Evolutionary conservation across 2,888 invertebrate genomes (phyloP), one percentile per base, ranked within the genome.

Genomic region (Hetaerina titia): DNA sequence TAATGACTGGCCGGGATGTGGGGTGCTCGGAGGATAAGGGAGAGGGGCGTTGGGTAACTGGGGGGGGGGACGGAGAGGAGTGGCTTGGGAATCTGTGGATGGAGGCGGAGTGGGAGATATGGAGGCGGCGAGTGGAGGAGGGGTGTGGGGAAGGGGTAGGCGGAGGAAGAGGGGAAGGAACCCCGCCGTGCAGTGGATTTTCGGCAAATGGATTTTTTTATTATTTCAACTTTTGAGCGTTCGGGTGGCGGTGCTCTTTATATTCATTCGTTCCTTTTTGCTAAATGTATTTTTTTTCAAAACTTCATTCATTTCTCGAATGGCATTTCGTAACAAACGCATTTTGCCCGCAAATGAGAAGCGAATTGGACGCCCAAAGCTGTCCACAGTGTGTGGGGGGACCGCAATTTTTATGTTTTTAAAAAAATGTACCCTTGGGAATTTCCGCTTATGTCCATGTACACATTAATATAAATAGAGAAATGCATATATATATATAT

Each of bases 311-410:
- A 81, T 81, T 81, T 81, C 81, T 81, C 92, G 74, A 92, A 92
- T 92, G 92, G 92, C 92, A 74, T 45, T 92, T 90, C 64, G 63
- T 63, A 19, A 45, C 45, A 90, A 90, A 90, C 90, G 63, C 64
- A 69, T 69, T 89, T 58, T 89, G 64, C 22, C 45, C 90, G 64
- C 90, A 74, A 92, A 92, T 74, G 92, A 92, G 92, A 92, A n/a
- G 69, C n/a, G 74, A 69, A 74, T 74, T 92, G 92, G n/a, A 56
- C 92, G 69, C 92, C 92, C 92, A 92, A 64, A 92, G 92, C 69
- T 22, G 89, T 89, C 58, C 89, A 15, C 89, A 22, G 74, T 17
- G 5, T 8, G 31, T 31, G 11, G 81, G 31, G 81, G 31, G 9
- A 13, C 5, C 22, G 81, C 13, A 45, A 45, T 45, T 45, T 45